phyloP scores from a whole-genome alignment of 92 coral and sea anemone species.

The Chrysogorgia sp. region DNA sequence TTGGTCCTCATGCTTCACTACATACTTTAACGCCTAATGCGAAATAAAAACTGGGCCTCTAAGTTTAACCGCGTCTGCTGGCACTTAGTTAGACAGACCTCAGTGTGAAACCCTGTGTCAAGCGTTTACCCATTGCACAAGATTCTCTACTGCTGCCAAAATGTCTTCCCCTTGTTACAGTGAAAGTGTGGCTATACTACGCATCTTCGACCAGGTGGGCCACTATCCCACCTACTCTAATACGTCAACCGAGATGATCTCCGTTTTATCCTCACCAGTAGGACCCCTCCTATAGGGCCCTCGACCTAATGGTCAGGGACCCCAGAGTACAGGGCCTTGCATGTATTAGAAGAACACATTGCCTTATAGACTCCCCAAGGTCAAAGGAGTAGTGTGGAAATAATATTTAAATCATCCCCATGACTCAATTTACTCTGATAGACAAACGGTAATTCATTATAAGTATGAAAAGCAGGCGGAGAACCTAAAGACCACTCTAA shows the following conservation, averaged over 20 bases:
- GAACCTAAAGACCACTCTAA: constrained; percentile 77
- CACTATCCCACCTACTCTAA: constrained; percentile 80
- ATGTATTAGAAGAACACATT: constrained; percentile 74
- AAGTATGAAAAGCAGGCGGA: constrained; percentile 77
- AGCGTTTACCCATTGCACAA: constrained; percentile 91
- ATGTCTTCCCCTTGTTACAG: no score
- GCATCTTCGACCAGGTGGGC: constrained; percentile 94
- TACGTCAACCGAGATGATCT: constrained; percentile 79
- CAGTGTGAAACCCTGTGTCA: constrained; percentile 81
- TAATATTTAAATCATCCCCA: constrained; percentile 38
- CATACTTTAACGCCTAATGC: constrained; percentile 88
- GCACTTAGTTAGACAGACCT: constrained; percentile 93
- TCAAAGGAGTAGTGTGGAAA: constrained; percentile 68
- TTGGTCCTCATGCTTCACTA: constrained; percentile 66
- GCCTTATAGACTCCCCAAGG: constrained; percentile 79
- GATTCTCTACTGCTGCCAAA: no score
- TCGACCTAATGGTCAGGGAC: no score
- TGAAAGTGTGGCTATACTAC: constrained; percentile 93
- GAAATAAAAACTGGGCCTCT: constrained; percentile 80
- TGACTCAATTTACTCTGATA: constrained; percentile 45
- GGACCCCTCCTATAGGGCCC: constrained; percentile 40
- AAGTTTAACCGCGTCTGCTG: constrained; percentile 98
- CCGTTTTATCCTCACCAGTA: constrained; percentile 84
- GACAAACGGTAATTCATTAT: constrained; percentile 71
- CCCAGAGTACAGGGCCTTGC: no score